Conservation (phyloP, 1,140 invertebrate species). For the Subanguina moxae region DNA sequence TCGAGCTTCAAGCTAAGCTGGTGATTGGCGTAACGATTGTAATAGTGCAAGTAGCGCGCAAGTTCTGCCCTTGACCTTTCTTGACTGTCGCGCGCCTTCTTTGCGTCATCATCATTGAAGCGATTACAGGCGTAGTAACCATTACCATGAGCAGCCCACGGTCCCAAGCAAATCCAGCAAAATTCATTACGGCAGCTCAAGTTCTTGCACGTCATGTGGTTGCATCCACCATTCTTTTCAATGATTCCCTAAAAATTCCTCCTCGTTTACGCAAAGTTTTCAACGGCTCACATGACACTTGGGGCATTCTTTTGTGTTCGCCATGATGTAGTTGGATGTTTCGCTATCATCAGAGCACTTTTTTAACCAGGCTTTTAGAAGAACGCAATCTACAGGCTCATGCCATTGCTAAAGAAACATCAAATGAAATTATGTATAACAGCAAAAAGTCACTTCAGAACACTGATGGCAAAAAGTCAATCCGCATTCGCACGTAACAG, state of each 20-base stretch:
- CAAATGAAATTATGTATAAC: background rate
- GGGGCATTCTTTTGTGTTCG: slow-evolving; percentile 78
- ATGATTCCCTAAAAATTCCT: slow-evolving; percentile 82
- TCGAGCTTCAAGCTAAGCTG: slow-evolving; percentile 91
- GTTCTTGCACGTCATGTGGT: slow-evolving; percentile 97
- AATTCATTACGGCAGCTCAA: slow-evolving; percentile 89
- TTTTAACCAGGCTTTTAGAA: slow-evolving; percentile 92
- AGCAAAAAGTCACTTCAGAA: slow-evolving; percentile 64
- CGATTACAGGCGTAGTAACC: slow-evolving; percentile 85
- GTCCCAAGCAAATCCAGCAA: slow-evolving; percentile 97
- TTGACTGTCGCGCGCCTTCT: slow-evolving; percentile 54
- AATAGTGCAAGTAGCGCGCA: slow-evolving; percentile 97
- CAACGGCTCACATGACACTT: slow-evolving; percentile 42
- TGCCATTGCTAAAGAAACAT: slow-evolving; percentile 83
- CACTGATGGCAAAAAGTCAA: slow-evolving; percentile 72
- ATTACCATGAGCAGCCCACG: slow-evolving; percentile 97
- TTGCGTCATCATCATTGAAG: slow-evolving; percentile 96
- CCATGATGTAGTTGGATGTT: slow-evolving; percentile 98
- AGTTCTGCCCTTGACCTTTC: slow-evolving; percentile 73
- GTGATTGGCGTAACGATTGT: slow-evolving; percentile 99
- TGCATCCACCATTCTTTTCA: slow-evolving; percentile 98
- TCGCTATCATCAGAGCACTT: slow-evolving; percentile 99
- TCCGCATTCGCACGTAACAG: slow-evolving; percentile 88
- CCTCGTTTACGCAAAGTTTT: background rate
- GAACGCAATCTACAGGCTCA: slow-evolving; percentile 89